Evolutionary conservation across 2,113 vertebrate genomes (phyloP), one percentile per base, ranked within the genome.

Genomic region (Macroglossus sobrinus): DNA sequence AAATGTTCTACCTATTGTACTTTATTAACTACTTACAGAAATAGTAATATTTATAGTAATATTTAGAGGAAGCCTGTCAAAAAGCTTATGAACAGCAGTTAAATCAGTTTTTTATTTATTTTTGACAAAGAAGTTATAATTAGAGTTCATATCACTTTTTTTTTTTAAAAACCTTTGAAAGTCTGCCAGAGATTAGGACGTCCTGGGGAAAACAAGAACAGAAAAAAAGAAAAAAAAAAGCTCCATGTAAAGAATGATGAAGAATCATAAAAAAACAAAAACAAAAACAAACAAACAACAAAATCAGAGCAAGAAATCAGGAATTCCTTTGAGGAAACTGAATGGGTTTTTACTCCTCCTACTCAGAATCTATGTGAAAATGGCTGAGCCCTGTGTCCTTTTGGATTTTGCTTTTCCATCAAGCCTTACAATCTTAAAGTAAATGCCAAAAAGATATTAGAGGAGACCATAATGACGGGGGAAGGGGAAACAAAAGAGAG

Each of bases 1-100:
- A 95, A 71, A 59, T 33, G 68, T 90, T 94, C 43, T 61, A 79
- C 47, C 64, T 92, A 18, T 82, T 87, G 47, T 59, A 69, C 59
- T 95, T 89, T 90, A 63, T 92, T 55, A 90, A 61, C 33, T 84
- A 96, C 66, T 28, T 90, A 84, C 11, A 84, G 84, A 91, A 47
- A 69, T 72, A 95, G 35, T 90, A n/a, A 75, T 72, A 95, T 93
- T 92, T 79, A 69, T 72, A 95, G 35, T 90, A n/a, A 75, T 72
- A 95, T 93, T 92, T 79, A 94, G 50, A 79, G 79, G 76, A 92
- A 96, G 38, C n/a, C 63, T 94, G 50, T 91, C 93, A 94, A 85
- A 96, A 92, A 68, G 43, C 78, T 69, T 71, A 79, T 45, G 86
- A 96, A 78, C 5, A 84, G 69, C 15, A 40, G 53, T 86, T 93